Conservation (phyloP, 92 coral and sea anemone species). For the Actinostola sp. region DNA sequence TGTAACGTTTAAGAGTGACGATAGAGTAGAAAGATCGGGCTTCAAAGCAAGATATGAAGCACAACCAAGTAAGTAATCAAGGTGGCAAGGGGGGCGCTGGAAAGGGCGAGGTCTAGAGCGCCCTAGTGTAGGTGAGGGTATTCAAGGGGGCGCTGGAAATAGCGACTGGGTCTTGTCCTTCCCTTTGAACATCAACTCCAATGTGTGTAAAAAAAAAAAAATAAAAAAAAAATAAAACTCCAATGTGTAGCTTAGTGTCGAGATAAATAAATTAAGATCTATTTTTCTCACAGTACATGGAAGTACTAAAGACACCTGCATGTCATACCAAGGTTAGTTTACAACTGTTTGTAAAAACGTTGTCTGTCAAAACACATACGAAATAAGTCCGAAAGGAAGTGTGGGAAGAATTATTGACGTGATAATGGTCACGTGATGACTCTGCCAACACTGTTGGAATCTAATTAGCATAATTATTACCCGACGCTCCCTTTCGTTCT, state of each 20-base stretch:
- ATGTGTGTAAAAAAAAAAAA: no score
- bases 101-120: not conserved
- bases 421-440: no score
- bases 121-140: no score
- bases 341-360: not conserved
- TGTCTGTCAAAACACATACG: not conserved
- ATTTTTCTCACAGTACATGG: not conserved
- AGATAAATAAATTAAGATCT: not conserved
- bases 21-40: slow-evolving; percentile 46
- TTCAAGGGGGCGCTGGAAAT: not conserved
- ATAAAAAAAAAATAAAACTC: not conserved
- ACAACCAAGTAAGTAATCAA: slow-evolving; percentile 35
- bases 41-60: slow-evolving; percentile 61
- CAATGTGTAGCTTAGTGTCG: not conserved
- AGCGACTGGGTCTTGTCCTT: no score
- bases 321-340: slow-evolving; percentile 13
- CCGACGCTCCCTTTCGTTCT: no score
- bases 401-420: no score
- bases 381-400: not conserved
- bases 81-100: not conserved
- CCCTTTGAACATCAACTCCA: no score
- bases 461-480: no score
- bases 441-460: no score
- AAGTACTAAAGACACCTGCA: slow-evolving; percentile 13
- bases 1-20: slow-evolving; percentile 51